phyloP scores from a whole-genome alignment of 1,140 invertebrate genomes.

The Papilio xuthus region DNA sequence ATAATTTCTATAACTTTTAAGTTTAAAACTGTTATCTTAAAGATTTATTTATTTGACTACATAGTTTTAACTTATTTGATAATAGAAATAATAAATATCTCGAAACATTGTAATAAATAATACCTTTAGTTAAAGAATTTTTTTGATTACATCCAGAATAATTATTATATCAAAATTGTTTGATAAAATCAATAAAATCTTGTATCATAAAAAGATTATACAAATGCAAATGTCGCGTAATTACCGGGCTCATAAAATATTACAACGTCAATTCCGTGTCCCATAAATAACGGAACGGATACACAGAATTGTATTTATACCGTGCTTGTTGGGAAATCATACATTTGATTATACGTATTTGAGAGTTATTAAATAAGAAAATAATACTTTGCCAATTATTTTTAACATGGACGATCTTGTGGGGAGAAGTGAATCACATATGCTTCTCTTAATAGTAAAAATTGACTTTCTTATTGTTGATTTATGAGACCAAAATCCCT shows the following conservation, averaged over 20 bases:
- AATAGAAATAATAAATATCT: too few relatives aligned
- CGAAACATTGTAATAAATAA: not conserved
- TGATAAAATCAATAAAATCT: conserved; percentile 36
- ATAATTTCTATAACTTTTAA: not conserved
- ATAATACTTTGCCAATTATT: conserved; percentile 30
- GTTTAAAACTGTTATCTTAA: not conserved
- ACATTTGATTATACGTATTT: conserved; percentile 41
- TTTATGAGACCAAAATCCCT: too few relatives aligned
- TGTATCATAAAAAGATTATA: conserved; percentile 55
- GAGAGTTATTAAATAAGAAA: conserved; percentile 2
- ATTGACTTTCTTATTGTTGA: too few relatives aligned
- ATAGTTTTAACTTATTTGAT: not conserved
- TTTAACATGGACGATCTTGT: not conserved
- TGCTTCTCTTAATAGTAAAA: not conserved
- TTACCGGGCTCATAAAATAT: conserved; percentile 61
- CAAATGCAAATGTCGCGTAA: conserved; percentile 63
- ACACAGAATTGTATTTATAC: conserved; percentile 56
- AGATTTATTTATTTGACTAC: too few relatives aligned
- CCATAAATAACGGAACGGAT: conserved; percentile 61
- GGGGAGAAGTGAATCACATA: not conserved
- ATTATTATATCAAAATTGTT: not conserved
- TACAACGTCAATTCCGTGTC: conserved; percentile 47
- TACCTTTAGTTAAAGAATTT: not conserved
- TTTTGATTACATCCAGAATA: not conserved
- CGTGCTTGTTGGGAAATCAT: conserved; percentile 52